Evolutionary conservation across 2,113 vertebrate species (phyloP).

Genomic region (Hypocryptadius cinnamomeus): DNA sequence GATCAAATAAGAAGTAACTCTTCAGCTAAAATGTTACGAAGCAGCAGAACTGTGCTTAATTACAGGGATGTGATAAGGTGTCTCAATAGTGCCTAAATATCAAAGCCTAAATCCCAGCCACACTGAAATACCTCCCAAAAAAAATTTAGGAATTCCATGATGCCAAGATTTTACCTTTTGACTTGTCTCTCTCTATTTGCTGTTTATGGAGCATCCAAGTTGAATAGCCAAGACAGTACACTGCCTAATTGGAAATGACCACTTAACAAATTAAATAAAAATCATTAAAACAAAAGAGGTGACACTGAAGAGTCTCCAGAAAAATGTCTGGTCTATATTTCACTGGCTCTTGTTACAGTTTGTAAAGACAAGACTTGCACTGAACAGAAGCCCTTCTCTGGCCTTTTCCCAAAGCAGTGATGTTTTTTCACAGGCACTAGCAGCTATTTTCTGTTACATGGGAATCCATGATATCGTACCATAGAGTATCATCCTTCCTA

Average conservation of each 20-base stretch:
- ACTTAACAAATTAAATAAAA: neutral
- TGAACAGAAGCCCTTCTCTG: neutral
- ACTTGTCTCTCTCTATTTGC: neutral
- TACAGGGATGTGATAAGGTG: neutral
- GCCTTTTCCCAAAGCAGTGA: neutral
- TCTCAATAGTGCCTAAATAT: neutral
- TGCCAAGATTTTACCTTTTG: neutral
- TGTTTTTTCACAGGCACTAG: neutral
- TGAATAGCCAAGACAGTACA: neutral
- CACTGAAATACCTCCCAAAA: neutral
- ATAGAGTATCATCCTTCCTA: neutral
- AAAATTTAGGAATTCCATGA: neutral
- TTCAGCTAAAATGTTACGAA: neutral
- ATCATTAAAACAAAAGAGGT: neutral
- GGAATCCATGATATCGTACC: neutral
- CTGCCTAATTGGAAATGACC: neutral
- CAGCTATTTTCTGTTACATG: neutral
- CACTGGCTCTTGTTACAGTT: neutral
- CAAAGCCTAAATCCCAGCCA: neutral
- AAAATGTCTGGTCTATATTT: neutral
- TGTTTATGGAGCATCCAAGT: neutral
- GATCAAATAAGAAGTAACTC: neutral
- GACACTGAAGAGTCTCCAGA: neutral
- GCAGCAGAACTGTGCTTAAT: neutral
- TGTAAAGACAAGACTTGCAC: neutral